These are phyloP conservation scores for Chondrilla cf. caribensis DNA, from an alignment of 37 sponge, comb jelly and placozoan genomes.

Conservation along the genomic window DNA sequence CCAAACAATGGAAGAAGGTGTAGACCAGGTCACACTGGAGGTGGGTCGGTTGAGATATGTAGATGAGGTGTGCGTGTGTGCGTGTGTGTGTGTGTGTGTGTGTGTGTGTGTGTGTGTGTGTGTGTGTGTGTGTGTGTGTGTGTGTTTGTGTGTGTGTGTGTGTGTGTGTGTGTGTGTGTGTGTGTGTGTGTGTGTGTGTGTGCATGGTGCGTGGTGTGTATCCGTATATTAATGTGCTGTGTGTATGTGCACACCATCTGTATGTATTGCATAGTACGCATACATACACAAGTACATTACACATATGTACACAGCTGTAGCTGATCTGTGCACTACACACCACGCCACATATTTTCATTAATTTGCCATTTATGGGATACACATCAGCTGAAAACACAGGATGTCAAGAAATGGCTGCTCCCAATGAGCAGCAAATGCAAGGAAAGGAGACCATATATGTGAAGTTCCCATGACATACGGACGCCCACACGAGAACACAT, in stretches of 20 bases:
- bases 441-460: too few relatives aligned
- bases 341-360: too few relatives aligned
- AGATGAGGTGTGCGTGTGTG: neutral
- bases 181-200: slow-evolving; percentile 20
- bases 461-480: too few relatives aligned
- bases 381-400: too few relatives aligned
- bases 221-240: neutral
- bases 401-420: too few relatives aligned
- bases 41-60: neutral
- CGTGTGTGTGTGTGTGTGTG: slow-evolving; percentile 10
- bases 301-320: too few relatives aligned
- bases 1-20: slow-evolving; percentile 79
- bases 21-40: slow-evolving; percentile 68
- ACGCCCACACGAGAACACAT: too few relatives aligned
- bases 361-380: too few relatives aligned
- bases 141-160: neutral
- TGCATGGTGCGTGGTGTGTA: neutral
- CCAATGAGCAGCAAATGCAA: too few relatives aligned
- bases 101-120: slow-evolving; percentile 28
- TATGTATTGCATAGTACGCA: neutral
- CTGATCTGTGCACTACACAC: too few relatives aligned
- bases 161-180: slow-evolving; percentile 17
- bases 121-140: slow-evolving; percentile 23
- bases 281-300: too few relatives aligned
- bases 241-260: neutral